Base-by-base conservation (phyloP, 2,888 invertebrate species). In the Anoncus sp. region DNA sequence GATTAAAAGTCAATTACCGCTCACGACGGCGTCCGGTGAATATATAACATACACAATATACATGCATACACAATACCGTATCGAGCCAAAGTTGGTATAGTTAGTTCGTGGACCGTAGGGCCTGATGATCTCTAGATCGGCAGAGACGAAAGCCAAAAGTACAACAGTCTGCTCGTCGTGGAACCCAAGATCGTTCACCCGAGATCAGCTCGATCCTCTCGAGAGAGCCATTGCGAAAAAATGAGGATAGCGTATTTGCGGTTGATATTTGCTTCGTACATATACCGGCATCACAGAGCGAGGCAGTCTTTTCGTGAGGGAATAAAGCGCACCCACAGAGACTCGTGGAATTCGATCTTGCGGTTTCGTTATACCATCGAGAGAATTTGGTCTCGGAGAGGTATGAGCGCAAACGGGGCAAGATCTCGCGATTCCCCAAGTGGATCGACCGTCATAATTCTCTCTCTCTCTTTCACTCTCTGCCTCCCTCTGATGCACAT, bases 1-100 rank as follows among this genome's bases (percentile, higher is more conserved):
- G 85, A 86, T 87, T 85, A 85, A 85, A 85, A 85, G 82, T 82
- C 85, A 84, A 85, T 87, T 85, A 84, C 81, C 81, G 65, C 76
- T 60, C 73, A 70, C 60, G 53, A 55, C 73, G 47, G 43, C 57
- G 67, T 51, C 43, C 63, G 24, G 14, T 43, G 72, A 72, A 65
- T 57, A 45, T 65, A 71, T 53, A 31, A 57, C 40, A 27, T 67
- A 40, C 60, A 55, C 22, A 53, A 27, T 12, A 60, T 62, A 72
- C 40, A 45, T 45, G 45, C n/a, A 60, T 20, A 62, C 35, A 62
- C 22, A n/a, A 55, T 40, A 18, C 27, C 10, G 38, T 51, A 43
- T 35, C 20, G 71, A 5, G 59, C 49, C 16, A 18, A 60, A 66
- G 67, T 53, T 47, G 53, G 20, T n/a, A 31, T 60, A 38, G 60